phyloP scores from a whole-genome alignment of 2,113 vertebrate genomes.

The Aegithalos caudatus region DNA sequence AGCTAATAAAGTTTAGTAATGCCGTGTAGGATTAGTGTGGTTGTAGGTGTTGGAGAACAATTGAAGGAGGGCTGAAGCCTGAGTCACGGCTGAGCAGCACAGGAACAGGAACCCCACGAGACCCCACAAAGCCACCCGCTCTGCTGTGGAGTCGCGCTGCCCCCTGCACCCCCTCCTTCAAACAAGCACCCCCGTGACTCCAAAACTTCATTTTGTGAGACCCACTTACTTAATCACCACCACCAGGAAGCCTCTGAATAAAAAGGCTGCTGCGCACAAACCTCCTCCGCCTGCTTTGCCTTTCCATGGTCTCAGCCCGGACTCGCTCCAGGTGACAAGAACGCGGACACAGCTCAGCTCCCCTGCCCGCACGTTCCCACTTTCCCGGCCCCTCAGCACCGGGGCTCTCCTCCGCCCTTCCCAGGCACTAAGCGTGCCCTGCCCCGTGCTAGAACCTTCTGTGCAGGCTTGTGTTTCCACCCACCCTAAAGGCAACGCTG shows the following conservation, averaged over 20 bases:
- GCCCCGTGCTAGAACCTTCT: neutral
- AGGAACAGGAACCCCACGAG: neutral
- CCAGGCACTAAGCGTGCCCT: rapidly evolving
- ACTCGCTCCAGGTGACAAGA: rapidly evolving
- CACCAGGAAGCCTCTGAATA: neutral
- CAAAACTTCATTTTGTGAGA: rapidly evolving
- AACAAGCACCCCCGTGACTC: rapidly evolving
- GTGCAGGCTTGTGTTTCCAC: rapidly evolving
- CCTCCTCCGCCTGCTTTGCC: rapidly evolving
- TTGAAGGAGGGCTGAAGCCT: rapidly evolving
- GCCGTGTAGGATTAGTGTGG: rapidly evolving
- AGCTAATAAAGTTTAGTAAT: neutral
- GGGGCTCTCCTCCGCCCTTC: neutral
- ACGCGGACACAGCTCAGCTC: rapidly evolving
- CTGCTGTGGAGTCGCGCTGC: neutral
- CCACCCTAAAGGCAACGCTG: rapidly evolving
- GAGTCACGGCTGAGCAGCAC: rapidly evolving
- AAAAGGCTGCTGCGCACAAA: neutral
- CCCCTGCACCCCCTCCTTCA: neutral
- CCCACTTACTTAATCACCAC: rapidly evolving
- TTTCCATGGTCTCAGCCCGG: rapidly evolving
- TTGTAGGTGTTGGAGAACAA: neutral
- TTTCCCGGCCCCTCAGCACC: neutral
- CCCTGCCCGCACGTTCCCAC: rapidly evolving
- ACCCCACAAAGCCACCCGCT: neutral